Evolutionary conservation across 1,140 invertebrate species (phyloP), one percentile per base, ranked within the genome.

Genomic region (Pogonomyrmex californicus): DNA sequence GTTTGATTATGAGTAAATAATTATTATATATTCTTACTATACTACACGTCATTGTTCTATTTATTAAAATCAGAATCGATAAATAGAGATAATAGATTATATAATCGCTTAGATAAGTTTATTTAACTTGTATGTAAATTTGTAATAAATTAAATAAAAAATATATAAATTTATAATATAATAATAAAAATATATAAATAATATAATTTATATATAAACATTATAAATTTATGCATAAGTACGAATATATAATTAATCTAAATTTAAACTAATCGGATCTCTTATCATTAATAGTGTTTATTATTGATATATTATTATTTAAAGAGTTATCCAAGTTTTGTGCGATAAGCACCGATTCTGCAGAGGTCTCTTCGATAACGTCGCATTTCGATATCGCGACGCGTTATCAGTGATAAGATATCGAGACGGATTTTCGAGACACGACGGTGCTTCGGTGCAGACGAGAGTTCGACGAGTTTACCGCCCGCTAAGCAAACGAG

Each of bases 381-480:
- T 0, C 56, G 41, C 71, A 30, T 56, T 75, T 58, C 23, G 23
- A 23, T 23, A 36, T 44, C 58, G 38, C 73, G 47, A 78, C 44
- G 23, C 23, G 36, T 12, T 23, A 7, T 36, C 12, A 12, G 12
- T 9, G 82, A 85, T 85, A 85, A 85, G 82, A 85, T 65, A 85
- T 63, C 58, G 58, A 23, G 51, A 85, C 47, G 73, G 73, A 78
- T 85, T 85, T 54, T 38, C 60, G 23, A 51, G 58, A 36, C 82
- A 38, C 51, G 51, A 47, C 30, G 41, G 10, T 47, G 10, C 30
- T 58, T 14, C 23, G 51, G 14, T n/a, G n/a, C 30, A 73, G 79
- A 82, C 62, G 60, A 79, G 60, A 79, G 17, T 82, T 71, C 49
- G 23, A 82, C 51, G 78, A 81, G 63, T 71, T 44, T 36, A 38